Percentiles rank a stretch among this genome's conserved stretches.
phyloP scores from a whole-genome alignment of 1,140 invertebrate genomes.

The Achroia grisella region DNA sequence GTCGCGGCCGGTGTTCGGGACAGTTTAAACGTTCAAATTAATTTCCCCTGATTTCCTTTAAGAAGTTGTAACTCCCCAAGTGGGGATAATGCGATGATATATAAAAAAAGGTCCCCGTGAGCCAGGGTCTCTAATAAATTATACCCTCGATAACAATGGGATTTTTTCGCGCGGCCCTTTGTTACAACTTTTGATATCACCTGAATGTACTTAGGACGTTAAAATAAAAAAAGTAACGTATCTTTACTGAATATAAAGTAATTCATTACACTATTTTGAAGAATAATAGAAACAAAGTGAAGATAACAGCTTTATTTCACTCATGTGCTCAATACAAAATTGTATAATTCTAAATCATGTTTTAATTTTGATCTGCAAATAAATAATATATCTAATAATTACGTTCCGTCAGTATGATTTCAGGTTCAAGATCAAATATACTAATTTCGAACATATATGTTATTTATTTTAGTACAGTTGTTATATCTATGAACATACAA shows the following conservation, averaged over 20 bases:
- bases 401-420: too few species aligned
- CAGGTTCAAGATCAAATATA: too few species aligned
- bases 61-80: slow-evolving; percentile 70
- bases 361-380: too few species aligned
- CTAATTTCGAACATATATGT: too few species aligned
- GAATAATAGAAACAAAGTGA: too few species aligned
- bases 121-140: slow-evolving; percentile 68
- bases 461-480: neutral
- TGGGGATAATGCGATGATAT: slow-evolving; percentile 73
- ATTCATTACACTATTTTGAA: too few species aligned
- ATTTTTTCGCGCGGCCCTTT: slow-evolving; percentile 62
- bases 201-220: slow-evolving; percentile 43
- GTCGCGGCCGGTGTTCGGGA: slow-evolving; percentile 49
- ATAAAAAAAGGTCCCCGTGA: slow-evolving; percentile 71
- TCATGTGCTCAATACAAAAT: too few species aligned
- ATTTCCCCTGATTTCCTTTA: slow-evolving; percentile 71
- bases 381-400: too few species aligned
- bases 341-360: too few species aligned
- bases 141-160: slow-evolving; percentile 73
- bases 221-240: slow-evolving; percentile 9
- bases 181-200: slow-evolving; percentile 73
- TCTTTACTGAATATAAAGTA: too few species aligned
- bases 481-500: neutral
- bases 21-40: slow-evolving; percentile 70
- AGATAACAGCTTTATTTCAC: too few species aligned